Conservation (phyloP, 2,113 vertebrate genomes). For the Saguinus imperator region DNA sequence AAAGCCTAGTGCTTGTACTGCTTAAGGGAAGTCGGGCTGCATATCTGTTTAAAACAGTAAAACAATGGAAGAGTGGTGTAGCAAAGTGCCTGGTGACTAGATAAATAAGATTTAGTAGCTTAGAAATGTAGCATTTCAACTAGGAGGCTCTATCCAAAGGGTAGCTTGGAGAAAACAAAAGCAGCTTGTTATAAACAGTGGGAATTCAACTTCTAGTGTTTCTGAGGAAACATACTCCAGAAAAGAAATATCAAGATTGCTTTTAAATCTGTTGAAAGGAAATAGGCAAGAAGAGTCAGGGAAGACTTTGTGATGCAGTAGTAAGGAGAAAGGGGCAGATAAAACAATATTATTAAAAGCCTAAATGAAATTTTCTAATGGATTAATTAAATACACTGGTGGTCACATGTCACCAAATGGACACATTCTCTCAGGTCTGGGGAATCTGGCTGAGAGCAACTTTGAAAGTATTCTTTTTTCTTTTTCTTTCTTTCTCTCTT, state of each 20-base stretch:
- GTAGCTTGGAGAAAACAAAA: neutral
- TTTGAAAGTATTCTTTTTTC: neutral
- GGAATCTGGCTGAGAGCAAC: neutral
- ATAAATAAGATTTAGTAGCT: neutral
- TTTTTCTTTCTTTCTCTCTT: neutral
- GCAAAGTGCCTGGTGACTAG: neutral
- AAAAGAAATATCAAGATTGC: neutral
- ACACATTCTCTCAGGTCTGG: neutral
- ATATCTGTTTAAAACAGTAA: neutral
- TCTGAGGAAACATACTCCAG: neutral
- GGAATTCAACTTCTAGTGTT: neutral
- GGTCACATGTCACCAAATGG: neutral
- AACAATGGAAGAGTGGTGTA: neutral
- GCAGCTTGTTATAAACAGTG: neutral
- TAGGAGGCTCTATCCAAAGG: neutral
- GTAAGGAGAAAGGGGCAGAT: neutral
- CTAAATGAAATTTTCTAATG: neutral
- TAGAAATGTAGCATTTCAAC: slow-evolving; percentile 5
- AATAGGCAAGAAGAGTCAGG: neutral
- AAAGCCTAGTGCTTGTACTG: neutral
- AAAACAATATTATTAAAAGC: neutral
- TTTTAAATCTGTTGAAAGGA: slow-evolving; percentile 1
- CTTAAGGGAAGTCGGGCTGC: neutral
- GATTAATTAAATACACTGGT: slow-evolving; percentile 13
- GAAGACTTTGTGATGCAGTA: neutral